Conservation (phyloP, 2,797 vertebrate genomes). For the Enteromius mattozi region DNA sequence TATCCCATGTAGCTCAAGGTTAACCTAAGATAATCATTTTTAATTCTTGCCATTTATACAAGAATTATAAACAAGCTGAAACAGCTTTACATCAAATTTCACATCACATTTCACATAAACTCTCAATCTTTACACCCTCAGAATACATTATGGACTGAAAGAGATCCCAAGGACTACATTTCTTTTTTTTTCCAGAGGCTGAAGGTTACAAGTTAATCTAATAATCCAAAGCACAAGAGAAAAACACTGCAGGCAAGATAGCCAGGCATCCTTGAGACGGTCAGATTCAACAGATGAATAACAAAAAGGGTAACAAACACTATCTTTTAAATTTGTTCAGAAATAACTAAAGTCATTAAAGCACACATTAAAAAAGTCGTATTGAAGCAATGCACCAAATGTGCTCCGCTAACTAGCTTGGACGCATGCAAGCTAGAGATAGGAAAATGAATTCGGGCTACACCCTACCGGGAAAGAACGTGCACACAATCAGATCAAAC, state of each 20-base stretch:
- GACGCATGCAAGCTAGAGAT: conserved; percentile 47
- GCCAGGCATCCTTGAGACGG: background rate
- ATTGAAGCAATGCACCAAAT: background rate
- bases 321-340: background rate
- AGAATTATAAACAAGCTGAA: background rate
- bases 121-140: background rate
- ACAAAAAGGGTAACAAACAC: background rate
- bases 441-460: conserved; percentile 30
- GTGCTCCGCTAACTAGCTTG: background rate
- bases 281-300: background rate
- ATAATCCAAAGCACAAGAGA: background rate
- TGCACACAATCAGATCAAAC: conserved; percentile 51
- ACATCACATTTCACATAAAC: background rate
- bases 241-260: background rate
- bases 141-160: background rate
- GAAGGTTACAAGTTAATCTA: background rate
- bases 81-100: too few relatives aligned
- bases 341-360: background rate
- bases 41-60: background rate
- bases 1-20: background rate
- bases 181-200: background rate
- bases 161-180: background rate
- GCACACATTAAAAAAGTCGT: background rate
- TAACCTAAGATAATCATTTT: background rate
- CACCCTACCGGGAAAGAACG: conserved; percentile 46